Base-by-base conservation (phyloP, 2,888 invertebrate species). In the Thereva unica region DNA sequence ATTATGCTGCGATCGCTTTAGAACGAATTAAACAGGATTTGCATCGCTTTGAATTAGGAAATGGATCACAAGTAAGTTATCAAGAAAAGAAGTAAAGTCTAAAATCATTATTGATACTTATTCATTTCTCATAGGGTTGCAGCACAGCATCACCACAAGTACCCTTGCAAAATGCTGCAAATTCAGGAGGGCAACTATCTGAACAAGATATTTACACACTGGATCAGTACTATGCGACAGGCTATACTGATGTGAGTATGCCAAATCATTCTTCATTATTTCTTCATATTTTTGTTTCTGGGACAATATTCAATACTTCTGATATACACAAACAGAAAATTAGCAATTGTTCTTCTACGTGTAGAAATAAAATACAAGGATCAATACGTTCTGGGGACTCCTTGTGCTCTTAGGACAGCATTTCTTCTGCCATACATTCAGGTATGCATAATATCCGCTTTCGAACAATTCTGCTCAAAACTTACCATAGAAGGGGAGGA, bases 1-100 rank as follows among this genome's bases (percentile, higher is more conserved):
- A 79, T 75, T 82, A 81, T 74, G 79, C 80, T 73, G 78, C 78
- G 71, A 78, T 80, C 74, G 81, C 81, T 73, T 79, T 82, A 72
- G 80, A 80, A 76, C 77, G 76, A 72, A 81, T 81, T 68, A 80
- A 80, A 75, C 79, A 80, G 75, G 81, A 81, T 77, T 75, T 81
- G 71, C 79, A 77, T 61, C 76, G 80, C 71, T 80, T 77, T 72
- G 77, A 80, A 79, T 75, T 80, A 76, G 80, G 80, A 75, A 78
- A 78, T 78, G 79, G 78, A 75, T 76, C 76, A 75, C 80, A 79
- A 76, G 80, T 80, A 65, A 75, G 74, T 47, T 12, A 9, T 4
- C 9, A 45, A 45, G 10, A 7, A 3, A 6, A 9, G 0, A 9
- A 8, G 9, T 42, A 9, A 23, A 23, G 2, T 23, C 23, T 50